Evolutionary conservation across 2,113 vertebrate genomes (phyloP).

Genomic region (Nematolebias whitei): DNA sequence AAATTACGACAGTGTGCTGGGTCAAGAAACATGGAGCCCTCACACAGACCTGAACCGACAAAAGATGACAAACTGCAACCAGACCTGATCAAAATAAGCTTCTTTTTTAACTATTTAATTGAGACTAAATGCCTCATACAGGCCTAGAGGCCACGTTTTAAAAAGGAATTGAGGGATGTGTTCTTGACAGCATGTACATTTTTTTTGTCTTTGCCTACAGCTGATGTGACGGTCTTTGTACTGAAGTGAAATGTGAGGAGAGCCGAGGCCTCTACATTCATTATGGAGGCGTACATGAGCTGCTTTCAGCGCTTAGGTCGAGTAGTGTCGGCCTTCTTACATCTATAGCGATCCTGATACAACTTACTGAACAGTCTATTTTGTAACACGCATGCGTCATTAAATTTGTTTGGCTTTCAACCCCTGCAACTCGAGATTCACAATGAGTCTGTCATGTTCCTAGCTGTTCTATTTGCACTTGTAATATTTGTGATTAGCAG

Average conservation of each 20-base stretch:
- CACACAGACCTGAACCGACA: background rate
- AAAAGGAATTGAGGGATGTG: background rate
- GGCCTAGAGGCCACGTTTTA: too few relatives aligned
- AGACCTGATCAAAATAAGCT: too few relatives aligned
- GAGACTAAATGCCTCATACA: too few relatives aligned
- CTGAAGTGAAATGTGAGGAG: constrained; percentile 85
- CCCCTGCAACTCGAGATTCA: too few relatives aligned
- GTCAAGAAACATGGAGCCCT: too few relatives aligned
- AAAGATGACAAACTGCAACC: too few relatives aligned
- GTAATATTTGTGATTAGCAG: background rate
- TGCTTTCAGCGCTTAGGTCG: constrained; percentile 81
- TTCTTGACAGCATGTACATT: background rate
- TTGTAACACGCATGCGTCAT: background rate
- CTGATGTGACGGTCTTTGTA: constrained; percentile 82
- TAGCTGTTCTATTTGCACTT: too few relatives aligned
- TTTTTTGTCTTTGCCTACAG: constrained; percentile 51
- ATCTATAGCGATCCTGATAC: constrained; percentile 85
- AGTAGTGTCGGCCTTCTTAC: constrained; percentile 78
- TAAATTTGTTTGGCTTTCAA: too few relatives aligned
- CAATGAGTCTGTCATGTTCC: too few relatives aligned
- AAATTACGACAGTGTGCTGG: too few relatives aligned
- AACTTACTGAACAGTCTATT: constrained; percentile 83
- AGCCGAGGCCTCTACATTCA: constrained; percentile 86
- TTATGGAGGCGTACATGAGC: constrained; percentile 78
- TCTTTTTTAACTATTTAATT: too few relatives aligned